These are phyloP conservation scores for Ophonus ardosiacus DNA, from an alignment of 2,888 invertebrate genomes.

Conservation along the genomic window DNA sequence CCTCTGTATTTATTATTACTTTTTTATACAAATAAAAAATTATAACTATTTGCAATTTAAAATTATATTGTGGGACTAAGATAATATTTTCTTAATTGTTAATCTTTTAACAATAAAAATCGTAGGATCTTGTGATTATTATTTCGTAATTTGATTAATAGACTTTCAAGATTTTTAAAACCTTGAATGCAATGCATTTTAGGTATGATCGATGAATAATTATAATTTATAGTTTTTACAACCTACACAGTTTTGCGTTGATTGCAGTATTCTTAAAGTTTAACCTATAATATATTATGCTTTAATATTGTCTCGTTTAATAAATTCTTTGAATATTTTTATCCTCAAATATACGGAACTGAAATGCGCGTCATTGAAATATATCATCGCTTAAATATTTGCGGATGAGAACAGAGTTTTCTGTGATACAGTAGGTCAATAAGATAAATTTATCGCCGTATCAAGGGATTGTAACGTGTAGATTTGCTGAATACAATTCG, in stretches of 20 bases:
- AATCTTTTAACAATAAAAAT: constrained; percentile 39
- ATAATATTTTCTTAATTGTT: constrained; percentile 18
- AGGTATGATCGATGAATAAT: constrained; percentile 27
- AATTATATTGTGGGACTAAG: background rate
- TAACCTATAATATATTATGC: background rate
- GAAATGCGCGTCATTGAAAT: background rate
- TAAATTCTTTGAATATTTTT: background rate
- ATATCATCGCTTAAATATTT: background rate
- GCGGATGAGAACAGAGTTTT: background rate
- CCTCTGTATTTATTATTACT: background rate
- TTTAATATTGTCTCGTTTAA: background rate
- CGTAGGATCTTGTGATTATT: constrained; percentile 6
- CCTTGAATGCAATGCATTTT: constrained; percentile 32
- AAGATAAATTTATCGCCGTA: background rate
- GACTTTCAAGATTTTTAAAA: background rate
- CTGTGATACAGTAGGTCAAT: background rate
- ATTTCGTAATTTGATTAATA: constrained; percentile 24
- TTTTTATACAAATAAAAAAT: background rate
- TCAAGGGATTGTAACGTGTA: background rate
- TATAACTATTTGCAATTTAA: background rate
- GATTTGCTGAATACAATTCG: background rate
- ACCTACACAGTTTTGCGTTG: constrained; percentile 16
- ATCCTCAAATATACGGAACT: background rate
- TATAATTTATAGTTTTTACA: constrained; percentile 26
- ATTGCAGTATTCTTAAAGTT: background rate